phyloP scores from a whole-genome alignment of 1,140 invertebrate species.

The Conopomorpha cramerella region DNA sequence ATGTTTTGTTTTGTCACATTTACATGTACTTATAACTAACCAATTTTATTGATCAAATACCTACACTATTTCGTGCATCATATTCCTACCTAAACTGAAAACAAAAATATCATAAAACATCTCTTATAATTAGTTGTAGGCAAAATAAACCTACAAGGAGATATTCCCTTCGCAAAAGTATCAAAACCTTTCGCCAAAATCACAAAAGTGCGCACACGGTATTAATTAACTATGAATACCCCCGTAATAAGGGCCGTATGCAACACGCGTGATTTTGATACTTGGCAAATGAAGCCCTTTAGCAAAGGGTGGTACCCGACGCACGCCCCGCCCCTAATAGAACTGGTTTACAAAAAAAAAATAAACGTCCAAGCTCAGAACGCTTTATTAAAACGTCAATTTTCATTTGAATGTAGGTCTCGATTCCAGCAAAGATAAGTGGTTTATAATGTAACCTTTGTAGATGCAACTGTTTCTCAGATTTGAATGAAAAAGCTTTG shows the following conservation, averaged over 20 bases:
- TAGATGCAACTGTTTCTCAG: no score
- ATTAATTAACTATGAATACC: slow-evolving; percentile 57
- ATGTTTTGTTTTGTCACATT: no score
- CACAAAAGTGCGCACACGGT: slow-evolving; percentile 9
- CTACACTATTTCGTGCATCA: no score
- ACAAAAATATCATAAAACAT: no score
- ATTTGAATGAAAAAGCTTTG: no score
- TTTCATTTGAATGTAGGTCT: slow-evolving; percentile 36
- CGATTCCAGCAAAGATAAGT: slow-evolving; percentile 27
- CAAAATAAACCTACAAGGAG: no score
- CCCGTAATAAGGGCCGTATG: slow-evolving; percentile 47
- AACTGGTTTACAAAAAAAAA: slow-evolving; percentile 48
- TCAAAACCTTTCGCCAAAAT: slow-evolving; percentile 14
- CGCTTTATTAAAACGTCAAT: slow-evolving; percentile 50
- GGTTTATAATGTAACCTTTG: slow-evolving; percentile 28
- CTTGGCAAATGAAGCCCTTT: slow-evolving; percentile 20
- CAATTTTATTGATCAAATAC: no score
- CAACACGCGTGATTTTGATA: slow-evolving; percentile 38
- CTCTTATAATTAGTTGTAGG: no score
- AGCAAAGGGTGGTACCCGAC: slow-evolving; percentile 21
- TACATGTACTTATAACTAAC: no score
- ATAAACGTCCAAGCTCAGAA: slow-evolving; percentile 33
- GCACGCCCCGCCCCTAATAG: slow-evolving; percentile 27
- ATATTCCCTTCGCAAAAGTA: slow-evolving; percentile 6
- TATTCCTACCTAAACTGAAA: no score